Base-by-base conservation (phyloP, 2,888 invertebrate species). In the Sepioteuthis lessoniana region DNA sequence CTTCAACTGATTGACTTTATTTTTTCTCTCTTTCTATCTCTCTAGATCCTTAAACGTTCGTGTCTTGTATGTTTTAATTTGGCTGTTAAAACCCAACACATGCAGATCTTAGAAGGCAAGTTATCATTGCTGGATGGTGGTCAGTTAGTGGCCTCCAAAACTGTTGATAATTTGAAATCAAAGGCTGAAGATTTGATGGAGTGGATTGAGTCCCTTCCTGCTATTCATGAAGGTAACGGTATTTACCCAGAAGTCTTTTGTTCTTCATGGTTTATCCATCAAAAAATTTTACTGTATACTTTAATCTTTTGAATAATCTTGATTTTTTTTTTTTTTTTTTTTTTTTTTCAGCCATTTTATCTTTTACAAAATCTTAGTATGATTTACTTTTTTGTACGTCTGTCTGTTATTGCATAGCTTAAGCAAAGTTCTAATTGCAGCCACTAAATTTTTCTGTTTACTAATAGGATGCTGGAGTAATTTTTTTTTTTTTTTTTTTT, bases 111-210 rank as follows among this genome's bases (percentile, higher is more conserved):
- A 76, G 97, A 98, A 94, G 97, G 98, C 35, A 98, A 98, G 96
- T 97, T 98, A 94, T 97, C 98, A 94, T 97, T 99, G 10, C 97
- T 99, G 8, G 98, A 98, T 55, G 94, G 94, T n/a, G 97, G 97
- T 4, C 95, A 95, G 25, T 94, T 97, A 28, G 93, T 95, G 1
- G 95, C 94, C 13, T 95, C 96, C 0, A 95, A 95, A 19, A 95
- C 13, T 16, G 76, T 76, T n/a, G 76, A 76, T n/a, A n/a, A n/a
- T 4, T 35, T 76, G 2, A 76, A 76, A 76, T 76, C 76, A n/a
- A 76, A 76, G 21, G 76, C 8, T 1, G n/a, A 10, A 0, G 19
- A 76, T 0, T 76, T 76, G 35, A 76, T 76, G 76, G 0, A n/a
- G 4, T 76, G 76, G 91, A 31, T 38, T 16, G 47, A 60, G 37